Conservation (phyloP, 2,797 vertebrate genomes). For the Sebastes steindachneri region DNA sequence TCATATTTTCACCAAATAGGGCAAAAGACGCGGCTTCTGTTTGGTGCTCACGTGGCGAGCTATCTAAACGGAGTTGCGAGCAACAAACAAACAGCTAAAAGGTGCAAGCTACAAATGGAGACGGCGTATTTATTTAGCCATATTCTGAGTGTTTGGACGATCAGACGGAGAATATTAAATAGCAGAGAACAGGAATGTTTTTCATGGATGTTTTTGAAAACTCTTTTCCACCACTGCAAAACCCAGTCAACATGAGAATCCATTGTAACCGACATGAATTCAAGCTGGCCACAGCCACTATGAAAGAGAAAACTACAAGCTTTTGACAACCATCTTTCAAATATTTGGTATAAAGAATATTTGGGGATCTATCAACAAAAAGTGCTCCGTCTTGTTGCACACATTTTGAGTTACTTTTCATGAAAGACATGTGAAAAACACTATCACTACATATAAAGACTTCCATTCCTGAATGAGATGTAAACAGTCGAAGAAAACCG, state of each 20-base stretch:
- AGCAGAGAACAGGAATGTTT: neutral
- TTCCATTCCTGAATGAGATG: neutral
- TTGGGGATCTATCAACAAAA: neutral
- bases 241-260: neutral
- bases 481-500: slow-evolving; percentile 1
- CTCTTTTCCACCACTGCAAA: neutral
- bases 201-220: neutral
- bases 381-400: neutral
- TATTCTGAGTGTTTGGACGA: neutral
- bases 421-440: neutral
- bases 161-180: neutral
- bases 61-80: neutral
- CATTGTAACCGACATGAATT: neutral
- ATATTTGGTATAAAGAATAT: neutral
- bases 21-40: slow-evolving; percentile 9
- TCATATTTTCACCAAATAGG: slow-evolving; percentile 49
- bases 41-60: slow-evolving; percentile 2
- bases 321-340: neutral
- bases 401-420: neutral
- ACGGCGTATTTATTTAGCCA: neutral
- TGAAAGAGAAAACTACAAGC: neutral
- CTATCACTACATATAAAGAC: neutral
- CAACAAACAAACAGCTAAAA: slow-evolving; percentile 32
- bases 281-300: neutral
- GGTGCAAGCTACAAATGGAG: neutral